A percentile compares a stretch with the other conserved stretches of the same genome.
These are phyloP conservation scores for Epistrophe grossulariae DNA, from an alignment of 2,888 invertebrate genomes.

Conservation along the genomic window DNA sequence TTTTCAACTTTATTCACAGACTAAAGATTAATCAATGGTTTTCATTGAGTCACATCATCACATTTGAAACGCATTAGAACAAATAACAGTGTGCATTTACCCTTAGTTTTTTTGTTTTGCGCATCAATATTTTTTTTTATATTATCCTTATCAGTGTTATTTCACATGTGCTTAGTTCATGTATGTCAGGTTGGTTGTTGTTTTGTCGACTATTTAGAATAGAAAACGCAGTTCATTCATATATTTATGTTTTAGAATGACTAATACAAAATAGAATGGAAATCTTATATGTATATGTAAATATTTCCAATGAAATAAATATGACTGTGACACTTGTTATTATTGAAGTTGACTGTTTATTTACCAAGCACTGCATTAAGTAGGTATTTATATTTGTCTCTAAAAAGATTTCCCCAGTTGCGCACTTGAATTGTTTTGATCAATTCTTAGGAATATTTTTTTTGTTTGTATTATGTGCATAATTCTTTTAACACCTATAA, in stretches of 20 bases:
- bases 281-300: background rate
- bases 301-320: background rate
- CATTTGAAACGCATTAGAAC: background rate
- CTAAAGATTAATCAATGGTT: background rate
- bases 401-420: background rate
- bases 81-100: background rate
- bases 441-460: background rate
- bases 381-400: no score
- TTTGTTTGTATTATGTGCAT: background rate
- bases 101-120: background rate
- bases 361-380: background rate
- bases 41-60: background rate
- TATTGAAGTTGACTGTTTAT: background rate
- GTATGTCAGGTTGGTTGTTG: background rate
- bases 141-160: background rate
- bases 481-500: background rate
- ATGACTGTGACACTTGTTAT: background rate
- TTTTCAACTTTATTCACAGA: no score
- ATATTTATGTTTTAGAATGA: background rate
- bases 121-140: background rate
- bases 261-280: conserved; percentile 2
- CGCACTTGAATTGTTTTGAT: conserved; percentile 5
- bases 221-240: background rate
- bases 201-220: background rate
- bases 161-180: conserved; percentile 5